A percentile compares a stretch with the other conserved stretches of the same genome.
Evolutionary conservation across 1,140 invertebrate genomes (phyloP).

Genomic region (Aphis gossypii): DNA sequence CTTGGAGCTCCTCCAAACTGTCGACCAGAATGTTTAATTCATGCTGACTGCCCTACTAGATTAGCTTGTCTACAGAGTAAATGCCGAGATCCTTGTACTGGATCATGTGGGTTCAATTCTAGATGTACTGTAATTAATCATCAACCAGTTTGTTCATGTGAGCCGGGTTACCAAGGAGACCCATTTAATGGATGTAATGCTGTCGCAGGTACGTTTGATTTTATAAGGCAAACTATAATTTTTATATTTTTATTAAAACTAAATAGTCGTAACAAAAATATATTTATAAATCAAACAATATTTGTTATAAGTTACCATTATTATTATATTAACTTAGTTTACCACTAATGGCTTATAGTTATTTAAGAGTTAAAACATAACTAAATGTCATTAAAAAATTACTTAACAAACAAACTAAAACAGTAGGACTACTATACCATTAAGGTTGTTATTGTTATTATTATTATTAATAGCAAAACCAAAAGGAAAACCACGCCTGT

Average conservation of each 20-base stretch:
- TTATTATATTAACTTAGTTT: background rate
- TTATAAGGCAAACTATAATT: background rate
- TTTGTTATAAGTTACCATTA: background rate
- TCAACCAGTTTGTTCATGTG: conserved; percentile 66
- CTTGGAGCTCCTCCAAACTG: conserved; percentile 69
- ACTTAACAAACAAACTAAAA: conserved; percentile 39
- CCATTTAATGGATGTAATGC: conserved; percentile 65
- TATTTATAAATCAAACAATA: background rate
- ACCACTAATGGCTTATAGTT: conserved; percentile 1
- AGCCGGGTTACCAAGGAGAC: conserved; percentile 66
- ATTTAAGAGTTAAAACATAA: background rate
- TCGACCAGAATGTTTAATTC: conserved; percentile 65
- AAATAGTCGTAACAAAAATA: background rate
- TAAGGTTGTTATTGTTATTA: conserved; percentile 36
- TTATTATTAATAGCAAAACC: conserved; percentile 46
- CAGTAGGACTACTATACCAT: background rate
- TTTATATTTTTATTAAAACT: conserved; percentile 37
- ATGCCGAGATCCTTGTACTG: conserved; percentile 66
- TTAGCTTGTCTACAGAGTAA: conserved; percentile 63
- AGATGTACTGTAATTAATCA: conserved; percentile 66
- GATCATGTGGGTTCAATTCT: conserved; percentile 66
- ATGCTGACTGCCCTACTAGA: conserved; percentile 64
- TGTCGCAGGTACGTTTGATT: conserved; percentile 61
- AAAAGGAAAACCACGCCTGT: conserved; percentile 61
- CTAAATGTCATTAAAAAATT: background rate